phyloP scores from a whole-genome alignment of 2,797 vertebrate genomes.

The Pantherophis alleghaniensis region DNA sequence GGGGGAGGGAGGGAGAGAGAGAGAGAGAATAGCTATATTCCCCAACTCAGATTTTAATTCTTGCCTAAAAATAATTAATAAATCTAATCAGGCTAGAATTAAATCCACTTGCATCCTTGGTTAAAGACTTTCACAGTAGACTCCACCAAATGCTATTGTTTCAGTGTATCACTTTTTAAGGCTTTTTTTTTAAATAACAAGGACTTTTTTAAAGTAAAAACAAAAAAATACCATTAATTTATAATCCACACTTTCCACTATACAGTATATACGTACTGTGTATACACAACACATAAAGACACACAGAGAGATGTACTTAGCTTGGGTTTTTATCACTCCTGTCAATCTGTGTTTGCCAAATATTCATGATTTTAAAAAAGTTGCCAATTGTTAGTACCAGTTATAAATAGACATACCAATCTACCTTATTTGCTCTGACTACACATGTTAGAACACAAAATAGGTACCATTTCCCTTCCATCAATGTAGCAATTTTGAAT shows the following conservation, averaged over 20 bases:
- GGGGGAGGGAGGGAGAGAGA: not conserved
- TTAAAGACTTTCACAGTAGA: not conserved
- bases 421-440: not conserved
- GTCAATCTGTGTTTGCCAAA: not conserved
- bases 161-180: not conserved
- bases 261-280: not conserved
- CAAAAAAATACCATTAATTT: not conserved
- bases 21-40: not conserved
- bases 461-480: not conserved
- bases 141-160: not conserved
- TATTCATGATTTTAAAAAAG: not conserved
- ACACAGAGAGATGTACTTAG: not conserved
- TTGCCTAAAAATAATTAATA: not conserved
- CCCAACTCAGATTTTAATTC: not conserved
- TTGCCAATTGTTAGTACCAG: not conserved
- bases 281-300: not conserved
- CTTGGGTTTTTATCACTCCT: not conserved
- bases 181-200: not conserved
- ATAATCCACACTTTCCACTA: not conserved
- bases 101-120: not conserved
- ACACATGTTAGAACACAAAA: not conserved
- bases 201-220: not conserved
- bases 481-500: not conserved
- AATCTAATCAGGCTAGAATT: not conserved
- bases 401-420: not conserved